Evolutionary conservation across 1,140 invertebrate genomes (phyloP).

Genomic region (Paraescarpia echinospica): DNA sequence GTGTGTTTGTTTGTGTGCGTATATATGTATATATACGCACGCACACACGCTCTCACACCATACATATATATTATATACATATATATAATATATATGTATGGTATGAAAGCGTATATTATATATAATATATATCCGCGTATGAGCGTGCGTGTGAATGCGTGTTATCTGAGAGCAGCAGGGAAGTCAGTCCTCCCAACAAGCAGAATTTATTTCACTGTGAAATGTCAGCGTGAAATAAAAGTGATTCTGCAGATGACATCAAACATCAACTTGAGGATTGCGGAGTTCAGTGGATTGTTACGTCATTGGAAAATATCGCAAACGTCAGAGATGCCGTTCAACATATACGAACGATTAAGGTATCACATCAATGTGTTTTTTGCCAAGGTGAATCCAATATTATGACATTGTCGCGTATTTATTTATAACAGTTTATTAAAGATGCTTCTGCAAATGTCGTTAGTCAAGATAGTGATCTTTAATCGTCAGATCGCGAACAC

Average conservation of each 20-base stretch:
- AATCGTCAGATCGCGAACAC: neutral
- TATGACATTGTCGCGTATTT: neutral
- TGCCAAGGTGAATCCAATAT: neutral
- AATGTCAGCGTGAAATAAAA: neutral
- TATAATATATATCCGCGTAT: too few species aligned
- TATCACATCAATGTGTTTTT: neutral
- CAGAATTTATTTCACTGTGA: too few species aligned
- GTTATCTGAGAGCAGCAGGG: too few species aligned
- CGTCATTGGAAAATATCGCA: neutral
- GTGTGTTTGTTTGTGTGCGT: too few species aligned
- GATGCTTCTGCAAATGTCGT: neutral
- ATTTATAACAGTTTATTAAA: neutral
- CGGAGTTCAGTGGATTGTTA: constrained; percentile 7
- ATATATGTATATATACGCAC: too few species aligned
- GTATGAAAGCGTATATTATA: too few species aligned
- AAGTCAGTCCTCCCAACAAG: too few species aligned
- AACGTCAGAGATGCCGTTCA: neutral
- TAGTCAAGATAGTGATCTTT: neutral
- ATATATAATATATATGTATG: too few species aligned
- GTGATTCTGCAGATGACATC: constrained; percentile 10
- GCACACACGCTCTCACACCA: too few species aligned
- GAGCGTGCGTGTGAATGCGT: too few species aligned
- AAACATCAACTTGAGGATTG: neutral
- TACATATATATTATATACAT: too few species aligned
- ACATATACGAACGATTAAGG: neutral